Base-by-base conservation (phyloP, 1,140 invertebrate genomes). In the Apis dorsata region DNA sequence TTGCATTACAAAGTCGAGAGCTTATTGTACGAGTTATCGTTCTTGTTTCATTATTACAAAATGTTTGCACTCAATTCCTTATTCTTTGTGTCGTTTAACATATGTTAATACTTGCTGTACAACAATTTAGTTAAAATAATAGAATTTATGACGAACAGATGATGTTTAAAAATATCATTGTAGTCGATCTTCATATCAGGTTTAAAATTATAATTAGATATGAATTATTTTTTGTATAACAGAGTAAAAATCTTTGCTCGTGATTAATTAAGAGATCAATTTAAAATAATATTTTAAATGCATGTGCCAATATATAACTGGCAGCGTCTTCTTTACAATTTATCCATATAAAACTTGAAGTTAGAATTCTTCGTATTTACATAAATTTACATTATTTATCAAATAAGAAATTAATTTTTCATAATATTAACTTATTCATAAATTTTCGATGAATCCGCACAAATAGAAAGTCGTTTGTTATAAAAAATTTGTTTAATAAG, bases 301-400 rank as follows among this genome's bases (percentile, higher is more conserved):
- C 86, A 87, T 87, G 86, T 83, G 72, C 86, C 77, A 79, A 79
- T 79, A 60, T 86, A 77, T 83, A 82, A 19, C 73, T 82, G 80
- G 55, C 74, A 82, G 62, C 73, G 73, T 77, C 55, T 76, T 59
- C 51, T 59, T 76, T 57, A 49, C 28, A 59, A 24, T 81, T 62
- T 77, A 62, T 68, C 65, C 74, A 81, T 76, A 81, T 49, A 51
- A 68, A 28, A 70, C 28, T 60, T 53, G 72, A 17, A 82, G 44
- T 82, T 75, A 53, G 55, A 28, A 69, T 19, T 57, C 55, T 77
- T 82, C 55, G 59, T 69, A 44, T 44, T 21, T 28, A 55, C 53
- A 73, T 75, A 59, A 24, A 59, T 24, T 53, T 63, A 34, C 71
- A 75, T 73, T 66, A 81, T 59, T 66, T 49, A 24, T 21, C 55